phyloP scores from a whole-genome alignment of 2,113 vertebrate genomes.

The Hassar affinis region DNA sequence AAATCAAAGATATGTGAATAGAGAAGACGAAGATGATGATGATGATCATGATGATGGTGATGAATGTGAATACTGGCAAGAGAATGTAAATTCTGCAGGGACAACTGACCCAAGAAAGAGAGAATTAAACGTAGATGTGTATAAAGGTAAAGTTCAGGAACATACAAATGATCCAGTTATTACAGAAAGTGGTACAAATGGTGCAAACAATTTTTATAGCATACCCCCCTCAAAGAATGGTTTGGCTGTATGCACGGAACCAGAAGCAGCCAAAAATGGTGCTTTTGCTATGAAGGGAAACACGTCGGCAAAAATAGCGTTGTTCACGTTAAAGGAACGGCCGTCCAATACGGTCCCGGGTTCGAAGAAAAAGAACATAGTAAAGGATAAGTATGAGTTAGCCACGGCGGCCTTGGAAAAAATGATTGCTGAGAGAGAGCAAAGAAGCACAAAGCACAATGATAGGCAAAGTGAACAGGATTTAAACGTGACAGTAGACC shows the following conservation, averaged over 20 bases:
- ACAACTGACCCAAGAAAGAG: constrained; percentile 41
- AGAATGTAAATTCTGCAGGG: constrained; percentile 39
- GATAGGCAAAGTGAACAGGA: constrained; percentile 25
- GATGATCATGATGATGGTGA: constrained; percentile 55
- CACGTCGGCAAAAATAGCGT: constrained; percentile 63
- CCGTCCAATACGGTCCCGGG: constrained; percentile 45
- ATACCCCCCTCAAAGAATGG: constrained; percentile 32
- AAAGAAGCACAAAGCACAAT: constrained; percentile 27
- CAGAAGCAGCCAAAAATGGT: constrained; percentile 63
- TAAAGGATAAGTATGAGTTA: constrained; percentile 64
- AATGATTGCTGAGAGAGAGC: constrained; percentile 66
- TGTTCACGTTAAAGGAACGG: constrained; percentile 62
- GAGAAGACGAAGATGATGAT: constrained; percentile 42
- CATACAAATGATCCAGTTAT: constrained; percentile 49
- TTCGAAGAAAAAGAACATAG: constrained; percentile 52
- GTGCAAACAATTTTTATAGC: neutral
- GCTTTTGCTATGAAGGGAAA: constrained; percentile 68
- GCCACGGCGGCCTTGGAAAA: constrained; percentile 71
- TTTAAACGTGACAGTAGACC: neutral
- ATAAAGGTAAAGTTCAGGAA: constrained; percentile 61
- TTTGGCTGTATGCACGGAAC: constrained; percentile 60
- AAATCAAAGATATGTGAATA: constrained; percentile 61
- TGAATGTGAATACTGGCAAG: constrained; percentile 45
- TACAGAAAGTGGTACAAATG: constrained; percentile 1
- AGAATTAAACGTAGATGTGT: constrained; percentile 60